Base-by-base conservation (phyloP, 2,888 invertebrate species). In the Phrixothrix hirtus region DNA sequence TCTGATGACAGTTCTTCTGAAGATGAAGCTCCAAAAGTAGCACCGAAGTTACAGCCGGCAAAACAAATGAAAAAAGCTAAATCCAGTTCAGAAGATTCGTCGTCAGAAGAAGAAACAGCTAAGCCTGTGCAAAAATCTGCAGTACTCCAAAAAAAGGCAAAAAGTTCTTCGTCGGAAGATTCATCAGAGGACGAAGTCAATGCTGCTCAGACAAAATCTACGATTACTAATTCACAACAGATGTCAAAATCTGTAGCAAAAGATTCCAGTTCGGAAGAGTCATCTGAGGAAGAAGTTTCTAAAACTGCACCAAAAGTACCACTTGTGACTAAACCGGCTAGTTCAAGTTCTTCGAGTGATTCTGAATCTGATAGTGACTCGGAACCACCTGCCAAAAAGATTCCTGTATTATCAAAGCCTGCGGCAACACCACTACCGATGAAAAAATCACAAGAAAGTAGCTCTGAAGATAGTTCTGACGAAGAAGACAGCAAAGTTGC, bases 1-100 rank as follows among this genome's bases (percentile, higher is more conserved):
- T 77, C 76, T 26, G 73, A 70, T 58, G 74, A 75, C 49, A 77
- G 76, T n/a, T 74, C 73, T 39, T 72, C 73, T 65, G 76, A 75
- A 42, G 77, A 77, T 44, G 74, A 74, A 35, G 52, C 60, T 16
- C 34, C 57, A n/a, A 29, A 75, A 62, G 44, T 21, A 21, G 4
- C 21, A 21, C 21, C 21, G 7, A 21, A 21, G 7, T 7, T 7
- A 7, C 21, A 21, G 21, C 21, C 21, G 21, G 21, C 21, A 7
- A 67, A 14, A 11, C 13, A 26, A 57, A 52, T 56, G 74, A 75
- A 58, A n/a, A n/a, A n/a, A n/a, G 71, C 73, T 29, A 72, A 72
- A 5, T 72, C 73, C 7, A 76, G 77, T 54, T 76, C 77, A 13
- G 77, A 77, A 39, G 77, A 77, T 58, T 75, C 70, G 32, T 63